phyloP scores from a whole-genome alignment of 2,888 invertebrate species.

The Mantis religiosa region DNA sequence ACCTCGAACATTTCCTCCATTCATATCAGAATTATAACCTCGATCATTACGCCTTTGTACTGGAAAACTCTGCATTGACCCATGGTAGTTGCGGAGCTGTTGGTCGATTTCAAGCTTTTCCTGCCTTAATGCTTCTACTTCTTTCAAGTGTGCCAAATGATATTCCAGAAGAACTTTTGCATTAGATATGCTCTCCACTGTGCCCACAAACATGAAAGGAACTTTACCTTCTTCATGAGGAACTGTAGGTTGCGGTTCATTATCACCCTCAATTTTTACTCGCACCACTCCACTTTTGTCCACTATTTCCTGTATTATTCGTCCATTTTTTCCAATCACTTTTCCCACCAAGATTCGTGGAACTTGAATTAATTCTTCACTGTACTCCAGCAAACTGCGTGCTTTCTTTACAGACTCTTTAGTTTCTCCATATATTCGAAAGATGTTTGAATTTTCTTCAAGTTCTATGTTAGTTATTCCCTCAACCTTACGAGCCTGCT shows the following conservation, averaged over 20 bases:
- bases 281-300: conserved; percentile 95
- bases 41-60: conserved; percentile 61
- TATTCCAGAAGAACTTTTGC: conserved; percentile 94
- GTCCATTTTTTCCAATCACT: conserved; percentile 96
- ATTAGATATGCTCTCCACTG: conserved; percentile 92
- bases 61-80: conserved; percentile 66
- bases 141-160: conserved; percentile 94
- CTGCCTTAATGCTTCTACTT: conserved; percentile 90
- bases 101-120: conserved; percentile 95
- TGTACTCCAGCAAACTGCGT: conserved; percentile 91
- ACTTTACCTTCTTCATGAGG: conserved; percentile 92
- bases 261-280: conserved; percentile 97
- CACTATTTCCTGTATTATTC: conserved; percentile 98
- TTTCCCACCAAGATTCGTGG: conserved; percentile 93
- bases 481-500: conserved; percentile 86
- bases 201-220: conserved; percentile 98
- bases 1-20: conserved; percentile 55
- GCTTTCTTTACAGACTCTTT: conserved; percentile 89
- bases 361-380: conserved; percentile 92
- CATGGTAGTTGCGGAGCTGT: conserved; percentile 77
- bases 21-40: conserved; percentile 60
- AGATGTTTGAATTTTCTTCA: conserved; percentile 90
- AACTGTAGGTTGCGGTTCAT: conserved; percentile 86
- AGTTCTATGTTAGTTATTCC: conserved; percentile 95
- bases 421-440: conserved; percentile 92